A percentile compares a stretch with the other conserved stretches of the same genome.
These are phyloP conservation scores for Pelobates fuscus DNA, from an alignment of 2,113 vertebrate species.

Conservation along the genomic window DNA sequence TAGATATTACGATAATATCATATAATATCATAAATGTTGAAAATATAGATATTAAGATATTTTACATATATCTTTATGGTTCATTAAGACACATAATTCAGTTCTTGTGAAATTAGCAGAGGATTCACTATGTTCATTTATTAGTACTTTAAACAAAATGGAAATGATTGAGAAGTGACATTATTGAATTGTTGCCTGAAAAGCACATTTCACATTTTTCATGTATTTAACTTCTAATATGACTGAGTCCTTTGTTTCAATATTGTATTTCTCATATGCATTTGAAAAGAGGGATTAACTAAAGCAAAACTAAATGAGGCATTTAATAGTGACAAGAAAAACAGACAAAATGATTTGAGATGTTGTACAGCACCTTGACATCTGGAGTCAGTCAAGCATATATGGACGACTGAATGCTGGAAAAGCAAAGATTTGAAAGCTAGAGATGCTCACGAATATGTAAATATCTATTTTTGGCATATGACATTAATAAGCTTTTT, in stretches of 20 bases:
- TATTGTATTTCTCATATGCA: background rate
- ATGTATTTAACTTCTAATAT: background rate
- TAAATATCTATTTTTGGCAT: too few species aligned
- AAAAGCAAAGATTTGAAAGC: background rate
- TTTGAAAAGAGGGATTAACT: too few species aligned
- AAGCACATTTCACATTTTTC: too few species aligned
- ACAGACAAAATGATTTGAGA: constrained; percentile 33
- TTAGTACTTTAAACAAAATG: background rate
- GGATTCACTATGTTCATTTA: background rate
- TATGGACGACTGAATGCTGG: background rate
- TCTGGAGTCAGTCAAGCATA: constrained; percentile 32
- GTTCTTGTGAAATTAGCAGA: background rate
- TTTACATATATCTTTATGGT: background rate
- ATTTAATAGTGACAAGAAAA: constrained; percentile 15
- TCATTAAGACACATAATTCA: background rate
- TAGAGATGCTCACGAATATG: too few species aligned
- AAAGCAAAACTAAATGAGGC: too few species aligned
- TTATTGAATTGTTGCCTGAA: too few species aligned
- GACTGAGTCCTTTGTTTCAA: background rate
- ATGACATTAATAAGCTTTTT: too few species aligned
- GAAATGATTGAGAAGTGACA: too few species aligned
- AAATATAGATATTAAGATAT: background rate
- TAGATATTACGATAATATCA: too few species aligned
- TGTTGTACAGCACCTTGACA: constrained; percentile 31
- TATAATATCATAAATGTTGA: too few species aligned